Evolutionary conservation across 2,888 invertebrate species (phyloP).

Genomic region (Caenorhabditis virilis): DNA sequence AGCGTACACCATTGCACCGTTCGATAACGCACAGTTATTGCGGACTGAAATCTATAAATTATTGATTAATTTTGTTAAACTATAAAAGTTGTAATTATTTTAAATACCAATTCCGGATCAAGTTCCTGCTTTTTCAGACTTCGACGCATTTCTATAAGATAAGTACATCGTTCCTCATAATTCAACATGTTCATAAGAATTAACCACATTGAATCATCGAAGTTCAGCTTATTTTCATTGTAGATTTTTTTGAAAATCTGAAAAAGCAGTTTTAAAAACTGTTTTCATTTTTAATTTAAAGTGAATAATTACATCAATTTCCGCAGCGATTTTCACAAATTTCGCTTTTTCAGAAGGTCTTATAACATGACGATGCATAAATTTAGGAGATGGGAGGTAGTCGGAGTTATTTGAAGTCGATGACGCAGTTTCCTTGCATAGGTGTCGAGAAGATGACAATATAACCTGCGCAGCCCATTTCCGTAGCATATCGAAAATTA

Average conservation of each 20-base stretch:
- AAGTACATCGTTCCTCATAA: constrained; percentile 27
- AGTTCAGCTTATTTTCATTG: constrained; percentile 9
- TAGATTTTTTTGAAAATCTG: constrained; percentile 22
- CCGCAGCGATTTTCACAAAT: constrained; percentile 29
- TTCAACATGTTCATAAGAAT: constrained; percentile 27
- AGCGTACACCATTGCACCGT: constrained; percentile 51
- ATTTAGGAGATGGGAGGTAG: constrained; percentile 10
- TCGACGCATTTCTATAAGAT: constrained; percentile 13
- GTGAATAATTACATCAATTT: constrained; percentile 32
- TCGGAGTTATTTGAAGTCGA: too few relatives aligned
- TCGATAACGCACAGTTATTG: constrained; percentile 1
- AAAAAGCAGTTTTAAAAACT: too few relatives aligned
- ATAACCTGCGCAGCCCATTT: too few relatives aligned
- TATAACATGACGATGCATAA: constrained; percentile 19
- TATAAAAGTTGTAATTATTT: neutral
- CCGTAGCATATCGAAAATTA: too few relatives aligned
- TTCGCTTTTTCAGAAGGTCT: constrained; percentile 23
- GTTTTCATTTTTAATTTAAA: too few relatives aligned
- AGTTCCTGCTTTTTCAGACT: neutral
- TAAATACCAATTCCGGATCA: neutral
- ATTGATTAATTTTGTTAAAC: neutral
- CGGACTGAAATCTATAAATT: constrained; percentile 9
- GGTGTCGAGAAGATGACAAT: too few relatives aligned
- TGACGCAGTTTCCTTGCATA: too few relatives aligned
- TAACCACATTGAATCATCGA: constrained; percentile 26